These are phyloP conservation scores for Meloidogyne exigua DNA, from an alignment of 1,140 invertebrate species.

Conservation along the genomic window DNA sequence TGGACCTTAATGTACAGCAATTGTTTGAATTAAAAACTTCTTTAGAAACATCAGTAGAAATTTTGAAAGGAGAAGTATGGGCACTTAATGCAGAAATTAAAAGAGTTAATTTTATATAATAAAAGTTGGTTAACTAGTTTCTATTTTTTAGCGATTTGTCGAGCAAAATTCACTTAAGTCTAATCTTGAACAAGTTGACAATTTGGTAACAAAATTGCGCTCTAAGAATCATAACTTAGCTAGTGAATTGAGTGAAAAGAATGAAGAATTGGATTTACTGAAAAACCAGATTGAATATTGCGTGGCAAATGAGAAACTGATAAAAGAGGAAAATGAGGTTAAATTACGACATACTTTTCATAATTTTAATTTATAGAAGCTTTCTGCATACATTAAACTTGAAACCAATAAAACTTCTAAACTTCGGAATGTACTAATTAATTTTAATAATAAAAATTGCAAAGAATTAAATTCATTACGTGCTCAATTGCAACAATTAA, in stretches of 20 bases:
- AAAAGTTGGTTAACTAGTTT: slow-evolving; percentile 12
- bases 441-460: background rate
- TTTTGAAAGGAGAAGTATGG: slow-evolving; percentile 38
- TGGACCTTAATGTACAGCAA: slow-evolving; percentile 32
- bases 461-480: background rate
- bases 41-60: slow-evolving; percentile 34
- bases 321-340: background rate
- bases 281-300: background rate
- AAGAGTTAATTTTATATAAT: slow-evolving; percentile 22
- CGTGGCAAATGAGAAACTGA: background rate
- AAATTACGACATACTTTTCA: background rate
- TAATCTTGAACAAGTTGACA: slow-evolving; percentile 20
- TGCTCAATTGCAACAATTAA: background rate
- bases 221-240: slow-evolving; percentile 14
- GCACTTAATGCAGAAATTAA: slow-evolving; percentile 32
- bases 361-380: background rate
- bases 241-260: background rate
- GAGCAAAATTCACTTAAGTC: slow-evolving; percentile 15
- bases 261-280: slow-evolving; percentile 6
- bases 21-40: slow-evolving; percentile 28
- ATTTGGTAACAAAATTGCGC: background rate
- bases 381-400: background rate
- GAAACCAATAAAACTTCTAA: background rate
- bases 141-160: slow-evolving; percentile 12
- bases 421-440: background rate